Evolutionary conservation across 2,888 invertebrate species (phyloP), one percentile per base, ranked within the genome.

Genomic region (Tridacna gigas): DNA sequence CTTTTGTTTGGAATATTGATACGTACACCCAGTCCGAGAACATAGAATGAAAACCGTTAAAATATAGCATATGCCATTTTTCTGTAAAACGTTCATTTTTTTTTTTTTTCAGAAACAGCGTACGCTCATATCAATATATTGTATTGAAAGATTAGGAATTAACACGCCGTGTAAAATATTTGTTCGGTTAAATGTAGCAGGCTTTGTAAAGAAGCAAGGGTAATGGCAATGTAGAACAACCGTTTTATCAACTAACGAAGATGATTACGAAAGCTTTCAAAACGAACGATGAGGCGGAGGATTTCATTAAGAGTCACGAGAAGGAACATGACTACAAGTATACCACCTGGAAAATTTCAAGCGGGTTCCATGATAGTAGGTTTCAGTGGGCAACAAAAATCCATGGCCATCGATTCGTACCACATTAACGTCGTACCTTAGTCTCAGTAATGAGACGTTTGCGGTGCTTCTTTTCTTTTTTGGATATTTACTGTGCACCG

Each of bases 391-490:
- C 37, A 37, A 26, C 26, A 65, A 61, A 22, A 15, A 65, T 11
- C 28, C 18, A 28, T 65, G 13, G 26, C 13, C 25, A n/a, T 65
- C 25, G 69, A 69, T 69, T 69, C 69, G 69, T 69, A 69, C 69
- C 69, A n/a, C 0, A 45, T 15, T 47, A 5, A n/a, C 4, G n/a
- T n/a, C 69, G 66, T 15, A 25, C 3, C 22, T 25, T 22, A 12
- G n/a, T n/a, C n/a, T n/a, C n/a, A n/a, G n/a, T n/a, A n/a, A n/a
- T n/a, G n/a, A n/a, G n/a, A n/a, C n/a, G n/a, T n/a, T n/a, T n/a
- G n/a, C n/a, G n/a, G n/a, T n/a, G n/a, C n/a, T 18, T 22, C 13
- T 63, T 63, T 63, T 22, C 63, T 63, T 63, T 63, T 11, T 18
- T 18, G 9, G 11, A 11, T 13, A 22, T 63, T 63, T 11, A 11